Percentiles rank a stretch among this genome's conserved stretches.
Evolutionary conservation across 2,797 vertebrate genomes (phyloP).

Genomic region (Holocentrus rufus): DNA sequence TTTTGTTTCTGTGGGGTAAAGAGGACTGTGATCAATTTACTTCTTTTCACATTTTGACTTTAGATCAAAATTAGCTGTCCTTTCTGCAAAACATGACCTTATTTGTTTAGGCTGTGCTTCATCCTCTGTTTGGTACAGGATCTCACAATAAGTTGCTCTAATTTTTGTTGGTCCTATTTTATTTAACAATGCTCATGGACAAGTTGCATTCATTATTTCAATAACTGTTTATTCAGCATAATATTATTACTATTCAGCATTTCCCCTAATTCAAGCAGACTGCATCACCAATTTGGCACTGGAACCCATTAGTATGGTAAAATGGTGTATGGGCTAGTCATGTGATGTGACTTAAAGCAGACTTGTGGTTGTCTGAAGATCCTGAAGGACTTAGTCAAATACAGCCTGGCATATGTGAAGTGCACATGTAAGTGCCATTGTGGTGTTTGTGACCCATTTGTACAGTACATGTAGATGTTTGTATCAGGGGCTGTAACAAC

Average conservation of each 20-base stretch:
- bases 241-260: not conserved
- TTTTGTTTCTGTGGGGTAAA: not conserved
- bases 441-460: not conserved
- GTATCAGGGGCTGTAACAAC: not conserved
- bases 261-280: not conserved
- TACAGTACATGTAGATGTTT: not conserved
- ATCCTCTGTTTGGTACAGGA: constrained; percentile 6
- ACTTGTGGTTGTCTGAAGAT: not conserved
- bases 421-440: not conserved
- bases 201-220: not conserved
- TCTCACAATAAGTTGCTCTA: not conserved
- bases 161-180: not conserved
- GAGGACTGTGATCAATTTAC: not conserved
- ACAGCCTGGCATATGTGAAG: not conserved
- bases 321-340: not conserved
- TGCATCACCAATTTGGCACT: not conserved
- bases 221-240: not conserved
- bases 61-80: not conserved
- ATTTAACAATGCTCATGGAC: not conserved
- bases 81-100: not conserved
- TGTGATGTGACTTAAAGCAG: not conserved
- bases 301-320: not conserved
- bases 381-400: not conserved
- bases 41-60: not conserved
- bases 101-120: constrained; percentile 13